Evolutionary conservation across 2,113 vertebrate species (phyloP).

Genomic region (Monarcha castaneiventris): DNA sequence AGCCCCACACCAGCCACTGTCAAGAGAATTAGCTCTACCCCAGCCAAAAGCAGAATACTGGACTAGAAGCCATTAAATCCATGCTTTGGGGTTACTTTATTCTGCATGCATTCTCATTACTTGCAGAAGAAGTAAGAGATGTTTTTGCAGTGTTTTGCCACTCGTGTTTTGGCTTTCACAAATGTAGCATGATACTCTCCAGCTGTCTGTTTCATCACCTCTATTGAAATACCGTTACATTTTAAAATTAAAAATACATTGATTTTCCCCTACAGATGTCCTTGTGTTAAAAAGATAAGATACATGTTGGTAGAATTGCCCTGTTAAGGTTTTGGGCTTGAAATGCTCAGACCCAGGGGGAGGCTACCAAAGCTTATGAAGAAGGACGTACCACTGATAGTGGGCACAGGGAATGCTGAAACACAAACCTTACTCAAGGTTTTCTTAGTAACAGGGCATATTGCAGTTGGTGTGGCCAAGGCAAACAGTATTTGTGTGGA

Average conservation of each 20-base stretch:
- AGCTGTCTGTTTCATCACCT: neutral
- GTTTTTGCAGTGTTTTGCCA: neutral
- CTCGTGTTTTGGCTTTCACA: neutral
- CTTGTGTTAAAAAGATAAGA: neutral
- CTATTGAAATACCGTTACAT: neutral
- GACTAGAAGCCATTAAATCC: rapidly evolving
- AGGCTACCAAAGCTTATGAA: neutral
- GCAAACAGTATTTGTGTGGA: neutral
- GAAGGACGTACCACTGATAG: neutral
- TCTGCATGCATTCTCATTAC: rapidly evolving
- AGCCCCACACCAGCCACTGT: rapidly evolving
- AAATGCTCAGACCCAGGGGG: neutral
- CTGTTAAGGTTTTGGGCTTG: neutral
- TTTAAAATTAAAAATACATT: neutral
- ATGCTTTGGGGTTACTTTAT: rapidly evolving
- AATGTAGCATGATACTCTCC: neutral
- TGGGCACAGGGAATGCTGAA: neutral
- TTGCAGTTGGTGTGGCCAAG: neutral
- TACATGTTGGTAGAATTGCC: neutral
- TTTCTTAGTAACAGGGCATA: neutral
- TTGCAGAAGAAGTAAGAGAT: neutral
- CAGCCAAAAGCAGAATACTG: neutral
- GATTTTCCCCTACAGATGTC: neutral
- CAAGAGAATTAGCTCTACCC: neutral
- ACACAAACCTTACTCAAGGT: neutral